Base-by-base conservation (phyloP, 1,140 invertebrate genomes). In the Drosophila miranda region DNA sequence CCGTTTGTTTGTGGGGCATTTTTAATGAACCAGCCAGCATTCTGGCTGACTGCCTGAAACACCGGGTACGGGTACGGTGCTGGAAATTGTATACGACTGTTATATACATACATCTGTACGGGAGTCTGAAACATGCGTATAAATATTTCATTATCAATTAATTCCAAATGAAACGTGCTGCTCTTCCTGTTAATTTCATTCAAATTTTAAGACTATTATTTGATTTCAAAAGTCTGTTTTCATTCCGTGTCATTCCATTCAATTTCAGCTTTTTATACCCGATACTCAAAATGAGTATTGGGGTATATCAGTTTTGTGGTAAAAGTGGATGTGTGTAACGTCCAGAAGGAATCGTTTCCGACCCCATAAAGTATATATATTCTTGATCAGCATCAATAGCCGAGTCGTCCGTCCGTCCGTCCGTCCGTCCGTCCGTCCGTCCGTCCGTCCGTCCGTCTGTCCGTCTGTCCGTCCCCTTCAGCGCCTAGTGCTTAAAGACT, bases 1-100 rank as follows among this genome's bases (percentile, higher is more conserved):
- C 16, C 21, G 11, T 19, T 9, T 23, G 8, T 2, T n/a, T 11
- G 26, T 13, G 28, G 13, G 44, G 63, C 48, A 69, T 69, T 42
- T n/a, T 34, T 56, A 69, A 69, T 68, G 62, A 68, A 55, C 43
- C 11, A 4, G 34, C 34, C 30, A 34, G 28, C 28, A 30, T 2
- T 2, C 7, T 8, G 30, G 30, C 30, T 3, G 9, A 34, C 8
- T 30, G 28, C 2, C 30, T 3, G 9, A 34, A 11, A 66, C 49
- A 45, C 42, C 28, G 7, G 2, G 7, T 30, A 45, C 28, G 7
- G 2, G 7, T 8, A 45, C 34, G 7, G 7, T 30, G 28, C 28
- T 21, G 45, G 42, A 50, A 54, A 21, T 67, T 62, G 41, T 50
- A 48, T 34, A 55, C 28, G 48, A 2, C 6, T 8, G 1, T 0